phyloP scores from a whole-genome alignment of 2,113 vertebrate species.

The Marmota flaviventris region DNA sequence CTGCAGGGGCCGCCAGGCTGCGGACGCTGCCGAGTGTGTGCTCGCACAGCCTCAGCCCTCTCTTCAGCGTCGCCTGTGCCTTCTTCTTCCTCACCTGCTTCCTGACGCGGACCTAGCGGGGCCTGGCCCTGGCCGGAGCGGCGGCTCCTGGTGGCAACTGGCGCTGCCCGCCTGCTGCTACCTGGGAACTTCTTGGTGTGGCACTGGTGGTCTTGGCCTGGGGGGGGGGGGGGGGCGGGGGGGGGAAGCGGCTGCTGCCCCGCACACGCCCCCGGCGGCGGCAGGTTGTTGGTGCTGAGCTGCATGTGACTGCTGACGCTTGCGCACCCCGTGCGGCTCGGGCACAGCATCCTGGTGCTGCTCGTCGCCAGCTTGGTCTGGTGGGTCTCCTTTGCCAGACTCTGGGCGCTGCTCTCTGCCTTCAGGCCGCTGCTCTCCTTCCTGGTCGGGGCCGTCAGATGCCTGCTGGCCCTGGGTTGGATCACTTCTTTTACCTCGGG shows the following conservation, averaged over 20 bases:
- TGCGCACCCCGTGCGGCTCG: constrained; percentile 83
- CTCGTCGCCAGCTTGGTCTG: constrained; percentile 92
- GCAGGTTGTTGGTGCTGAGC: constrained; percentile 89
- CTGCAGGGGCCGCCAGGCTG: constrained; percentile 31
- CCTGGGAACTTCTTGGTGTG: constrained; percentile 93
- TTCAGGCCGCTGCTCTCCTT: too few species aligned
- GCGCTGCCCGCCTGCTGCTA: constrained; percentile 90
- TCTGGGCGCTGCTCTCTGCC: constrained; percentile 90
- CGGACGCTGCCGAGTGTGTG: constrained; percentile 49
- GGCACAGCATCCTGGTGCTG: constrained; percentile 91
- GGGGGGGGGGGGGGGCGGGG: too few species aligned
- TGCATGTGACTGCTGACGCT: too few species aligned
- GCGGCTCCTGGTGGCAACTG: not conserved
- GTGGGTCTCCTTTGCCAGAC: constrained; percentile 92
- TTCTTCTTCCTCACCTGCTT: constrained; percentile 61
- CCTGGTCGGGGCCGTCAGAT: constrained; percentile 90
- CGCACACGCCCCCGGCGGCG: constrained; percentile 69
- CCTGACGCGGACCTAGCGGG: constrained; percentile 72
- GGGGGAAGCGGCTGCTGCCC: constrained; percentile 66
- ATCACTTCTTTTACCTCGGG: constrained; percentile 88
- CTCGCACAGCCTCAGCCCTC: constrained; percentile 92
- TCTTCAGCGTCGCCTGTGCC: constrained; percentile 97
- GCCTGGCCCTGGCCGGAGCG: constrained; percentile 73
- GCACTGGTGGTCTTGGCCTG: constrained; percentile 86
- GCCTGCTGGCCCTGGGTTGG: constrained; percentile 92